phyloP scores from a whole-genome alignment of 2,113 vertebrate genomes.

The Cettia cetti region DNA sequence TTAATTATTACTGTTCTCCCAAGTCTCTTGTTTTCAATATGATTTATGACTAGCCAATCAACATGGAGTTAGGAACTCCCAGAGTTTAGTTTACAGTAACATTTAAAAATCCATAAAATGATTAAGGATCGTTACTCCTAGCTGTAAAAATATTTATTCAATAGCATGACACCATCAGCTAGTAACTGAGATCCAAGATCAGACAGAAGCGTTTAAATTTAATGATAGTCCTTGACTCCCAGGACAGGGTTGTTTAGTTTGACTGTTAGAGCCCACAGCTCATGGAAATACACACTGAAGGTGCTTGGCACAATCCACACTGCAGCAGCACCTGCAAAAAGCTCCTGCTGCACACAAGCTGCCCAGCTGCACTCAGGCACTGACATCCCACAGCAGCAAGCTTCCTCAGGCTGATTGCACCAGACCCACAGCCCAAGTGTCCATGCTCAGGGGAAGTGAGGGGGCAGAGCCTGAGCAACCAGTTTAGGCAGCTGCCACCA shows the following conservation, averaged over 20 bases:
- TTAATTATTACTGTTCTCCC: background rate
- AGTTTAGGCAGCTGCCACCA: background rate
- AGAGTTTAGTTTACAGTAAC: background rate
- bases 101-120: background rate
- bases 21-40: background rate
- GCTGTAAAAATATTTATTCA: background rate
- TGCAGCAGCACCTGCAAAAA: background rate
- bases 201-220: background rate
- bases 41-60: background rate
- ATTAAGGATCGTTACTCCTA: background rate
- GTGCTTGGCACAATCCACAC: rapidly evolving
- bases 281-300: background rate
- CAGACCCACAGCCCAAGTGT: background rate
- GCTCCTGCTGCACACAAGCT: background rate
- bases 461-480: background rate
- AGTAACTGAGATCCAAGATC: background rate
- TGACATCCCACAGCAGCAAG: background rate
- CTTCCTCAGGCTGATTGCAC: background rate
- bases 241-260: background rate
- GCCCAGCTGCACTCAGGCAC: background rate
- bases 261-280: background rate
- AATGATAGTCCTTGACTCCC: background rate
- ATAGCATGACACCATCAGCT: background rate
- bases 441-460: rapidly evolving
- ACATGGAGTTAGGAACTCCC: background rate